Base-by-base conservation (phyloP, 2,797 vertebrate genomes). In the Aphelocoma californica region DNA sequence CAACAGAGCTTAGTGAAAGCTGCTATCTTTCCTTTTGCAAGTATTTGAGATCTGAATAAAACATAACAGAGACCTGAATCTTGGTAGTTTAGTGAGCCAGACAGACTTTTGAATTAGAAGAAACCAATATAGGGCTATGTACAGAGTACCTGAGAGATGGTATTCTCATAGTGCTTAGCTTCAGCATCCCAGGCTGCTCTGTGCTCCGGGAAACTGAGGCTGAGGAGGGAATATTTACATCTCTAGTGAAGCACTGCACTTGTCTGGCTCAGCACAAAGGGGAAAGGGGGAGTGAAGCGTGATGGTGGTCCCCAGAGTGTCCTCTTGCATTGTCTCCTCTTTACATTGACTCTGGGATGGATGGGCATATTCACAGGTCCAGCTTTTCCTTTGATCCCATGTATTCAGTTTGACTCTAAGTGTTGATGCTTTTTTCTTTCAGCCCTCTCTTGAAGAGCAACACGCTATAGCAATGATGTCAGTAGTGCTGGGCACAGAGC, bases 11-110 rank as follows among this genome's bases (percentile, higher is more conserved):
- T 74, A 82, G 89, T 0, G 0, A 82, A 77, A 77, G 88, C 81
- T 65, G 74, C 65, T 80, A 34, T 82, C 74, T 34, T 92, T 88
- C 74, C 94, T 84, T 90, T 79, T 86, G 81, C 88, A 95, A 97
- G 91, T 93, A 90, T 95, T 96, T 93, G 94, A 93, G 74, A 60
- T 94, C 81, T 95, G 94, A 95, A 94, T 96, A 95, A 96, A 96
- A 95, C 94, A 96, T 94, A 90, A 86, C 48, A 34, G 29, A 90
- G 94, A 90, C 64, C 71, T 82, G 91, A 94, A 57, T 91, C 71
- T 92, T 21, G 2, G 93, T 81, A 66, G 83, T 88, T 95, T 84
- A 92, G 77, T 58, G 54, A 94, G 73, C 58, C 66, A 65, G 91
- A 44, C 67, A 62, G 90, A 69, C 12, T 53, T 78, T 80, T 71